Percentiles rank a stretch among this genome's conserved stretches.
Evolutionary conservation across 2,113 vertebrate species (phyloP).

Genomic region (Odontesthes bonariensis): DNA sequence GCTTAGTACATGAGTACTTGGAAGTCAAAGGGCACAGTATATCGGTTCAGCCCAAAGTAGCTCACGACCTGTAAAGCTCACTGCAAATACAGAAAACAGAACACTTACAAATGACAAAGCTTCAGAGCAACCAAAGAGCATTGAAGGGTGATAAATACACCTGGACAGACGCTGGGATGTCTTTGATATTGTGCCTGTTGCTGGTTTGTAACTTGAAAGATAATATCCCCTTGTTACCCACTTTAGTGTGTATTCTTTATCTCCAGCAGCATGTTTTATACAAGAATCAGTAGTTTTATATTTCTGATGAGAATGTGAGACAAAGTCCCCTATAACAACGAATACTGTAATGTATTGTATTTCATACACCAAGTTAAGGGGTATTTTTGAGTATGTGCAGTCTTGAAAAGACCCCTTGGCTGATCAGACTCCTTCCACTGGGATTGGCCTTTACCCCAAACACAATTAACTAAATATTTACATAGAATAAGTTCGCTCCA

Average conservation of each 20-base stretch:
- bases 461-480: slow-evolving; percentile 74
- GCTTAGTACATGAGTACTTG: not conserved
- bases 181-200: not conserved
- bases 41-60: not conserved
- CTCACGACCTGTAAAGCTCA: not conserved
- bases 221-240: too few species aligned
- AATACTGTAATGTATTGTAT: not conserved
- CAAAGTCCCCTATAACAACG: not conserved
- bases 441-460: slow-evolving; percentile 63
- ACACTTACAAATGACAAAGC: not conserved
- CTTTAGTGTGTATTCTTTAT: not conserved
- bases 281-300: not conserved
- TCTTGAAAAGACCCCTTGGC: slow-evolving; percentile 12
- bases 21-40: not conserved
- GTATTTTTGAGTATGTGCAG: slow-evolving; percentile 12
- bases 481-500: slow-evolving; percentile 41
- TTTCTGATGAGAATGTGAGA: too few species aligned
- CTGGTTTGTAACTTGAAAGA: too few species aligned
- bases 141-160: not conserved
- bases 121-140: not conserved
- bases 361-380: not conserved
- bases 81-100: slow-evolving; percentile 18
- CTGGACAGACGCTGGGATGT: not conserved
- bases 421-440: slow-evolving; percentile 33
- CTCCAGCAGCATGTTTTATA: not conserved